phyloP scores from a whole-genome alignment of 2,797 vertebrate genomes.

The Chiroxiphia lanceolata region DNA sequence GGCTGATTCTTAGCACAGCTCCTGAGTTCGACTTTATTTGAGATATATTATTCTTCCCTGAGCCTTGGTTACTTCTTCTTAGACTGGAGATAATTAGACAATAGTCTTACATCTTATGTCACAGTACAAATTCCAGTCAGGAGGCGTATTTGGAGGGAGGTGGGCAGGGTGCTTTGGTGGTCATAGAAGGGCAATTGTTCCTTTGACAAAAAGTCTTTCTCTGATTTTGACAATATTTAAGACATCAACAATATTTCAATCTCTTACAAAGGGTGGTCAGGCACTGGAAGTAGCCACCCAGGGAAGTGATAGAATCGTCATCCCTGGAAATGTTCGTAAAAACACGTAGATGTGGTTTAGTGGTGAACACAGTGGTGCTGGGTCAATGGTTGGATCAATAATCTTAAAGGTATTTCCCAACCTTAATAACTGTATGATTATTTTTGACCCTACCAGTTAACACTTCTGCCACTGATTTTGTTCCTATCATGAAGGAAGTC shows the following conservation, averaged over 20 bases:
- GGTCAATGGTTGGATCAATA: not conserved
- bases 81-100: too few relatives aligned
- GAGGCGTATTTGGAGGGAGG: not conserved
- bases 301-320: not conserved
- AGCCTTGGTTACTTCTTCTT: not conserved
- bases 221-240: not conserved
- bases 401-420: not conserved
- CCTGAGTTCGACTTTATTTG: not conserved
- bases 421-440: not conserved
- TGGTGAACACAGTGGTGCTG: not conserved
- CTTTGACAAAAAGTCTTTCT: not conserved
- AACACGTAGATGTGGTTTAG: not conserved
- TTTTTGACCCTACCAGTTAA: not conserved
- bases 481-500: fast-evolving
- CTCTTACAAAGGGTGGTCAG: not conserved
- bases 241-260: not conserved
- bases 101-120: not conserved
- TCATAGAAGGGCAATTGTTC: not conserved
- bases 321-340: not conserved
- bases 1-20: not conserved
- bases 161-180: not conserved
- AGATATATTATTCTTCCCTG: not conserved
- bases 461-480: not conserved
- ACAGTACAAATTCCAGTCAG: not conserved
- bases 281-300: not conserved